Evolutionary conservation across 2,888 invertebrate genomes (phyloP), one percentile per base, ranked within the genome.

Genomic region (Pheosia gnoma): DNA sequence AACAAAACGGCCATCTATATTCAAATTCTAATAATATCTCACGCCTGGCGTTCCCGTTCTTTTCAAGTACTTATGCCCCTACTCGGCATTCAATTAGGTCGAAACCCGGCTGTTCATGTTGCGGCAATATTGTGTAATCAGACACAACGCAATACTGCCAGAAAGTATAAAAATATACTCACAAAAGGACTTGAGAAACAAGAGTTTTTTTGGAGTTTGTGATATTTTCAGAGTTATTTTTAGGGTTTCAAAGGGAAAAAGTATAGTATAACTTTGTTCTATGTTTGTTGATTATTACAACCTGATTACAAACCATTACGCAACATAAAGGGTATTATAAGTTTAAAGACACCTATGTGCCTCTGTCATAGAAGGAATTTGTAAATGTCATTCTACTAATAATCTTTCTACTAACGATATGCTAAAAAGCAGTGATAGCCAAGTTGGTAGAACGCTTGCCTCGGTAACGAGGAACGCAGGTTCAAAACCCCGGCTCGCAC

Each of bases 11-110:
- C 52, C 52, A 59, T 39, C 54, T 65, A 63, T 70, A 67, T 65
- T 67, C 53, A 64, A 67, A 66, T 52, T 68, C 70, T 72, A 72
- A 60, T 70, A 72, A 68, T 75, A 74, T 57, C 60, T 25, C n/a
- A 39, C 55, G 25, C 57, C 59, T 60, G 57, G 58, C 57, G 67
- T 57, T 62, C 68, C 62, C 63, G 68, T 71, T 69, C 59, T 59
- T 60, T 60, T 63, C 70, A 67, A 77, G 65, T 66, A 63, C 67
- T 63, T 25, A 25, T 25, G 25, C 60, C 51, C 56, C 63, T 61
- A 65, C 36, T 78, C 65, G 58, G 38, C 59, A 70, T 74, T 69
- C 64, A 77, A 73, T 68, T 52, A 62, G 79, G 79, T 71, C 77
- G 59, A 59, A 57, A 49, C 25, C 49, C 10, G 36, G 5, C 39